Evolutionary conservation across 2,113 vertebrate genomes (phyloP).

Genomic region (Setophaga petechia): DNA sequence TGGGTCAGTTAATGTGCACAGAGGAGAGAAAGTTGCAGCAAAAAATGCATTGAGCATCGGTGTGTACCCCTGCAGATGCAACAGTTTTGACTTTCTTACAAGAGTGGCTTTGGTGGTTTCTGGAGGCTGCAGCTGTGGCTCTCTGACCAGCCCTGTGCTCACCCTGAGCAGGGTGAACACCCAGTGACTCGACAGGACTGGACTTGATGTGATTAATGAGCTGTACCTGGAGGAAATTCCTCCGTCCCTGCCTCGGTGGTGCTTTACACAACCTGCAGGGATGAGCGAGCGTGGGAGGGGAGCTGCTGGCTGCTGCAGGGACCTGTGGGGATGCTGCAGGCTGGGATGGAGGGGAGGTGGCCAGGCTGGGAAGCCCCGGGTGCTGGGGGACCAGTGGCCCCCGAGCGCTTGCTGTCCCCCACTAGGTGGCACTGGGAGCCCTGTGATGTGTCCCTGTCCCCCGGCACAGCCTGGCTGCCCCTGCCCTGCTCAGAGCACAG

Average conservation of each 20-base stretch:
- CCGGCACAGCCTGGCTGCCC: neutral
- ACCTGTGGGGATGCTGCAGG: neutral
- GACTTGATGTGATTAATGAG: neutral
- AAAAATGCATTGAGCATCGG: neutral
- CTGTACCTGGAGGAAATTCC: neutral
- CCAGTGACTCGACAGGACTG: neutral
- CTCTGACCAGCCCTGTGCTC: neutral
- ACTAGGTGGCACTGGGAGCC: conserved; percentile 62
- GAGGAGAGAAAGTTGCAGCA: neutral
- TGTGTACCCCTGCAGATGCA: neutral
- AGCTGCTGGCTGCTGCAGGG: neutral
- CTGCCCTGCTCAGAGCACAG: neutral
- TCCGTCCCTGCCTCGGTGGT: neutral
- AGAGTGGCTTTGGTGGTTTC: neutral
- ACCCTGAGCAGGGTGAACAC: neutral
- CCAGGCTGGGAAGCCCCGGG: neutral
- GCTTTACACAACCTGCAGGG: neutral
- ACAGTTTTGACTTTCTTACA: rapidly evolving
- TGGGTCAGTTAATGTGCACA: neutral
- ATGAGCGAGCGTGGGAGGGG: neutral
- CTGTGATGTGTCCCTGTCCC: neutral
- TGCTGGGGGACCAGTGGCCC: neutral
- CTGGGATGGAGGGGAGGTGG: neutral
- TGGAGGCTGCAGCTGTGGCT: neutral
- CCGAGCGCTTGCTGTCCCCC: neutral